Conservation (phyloP, 2,113 vertebrate genomes). For the Mungos mungo region DNA sequence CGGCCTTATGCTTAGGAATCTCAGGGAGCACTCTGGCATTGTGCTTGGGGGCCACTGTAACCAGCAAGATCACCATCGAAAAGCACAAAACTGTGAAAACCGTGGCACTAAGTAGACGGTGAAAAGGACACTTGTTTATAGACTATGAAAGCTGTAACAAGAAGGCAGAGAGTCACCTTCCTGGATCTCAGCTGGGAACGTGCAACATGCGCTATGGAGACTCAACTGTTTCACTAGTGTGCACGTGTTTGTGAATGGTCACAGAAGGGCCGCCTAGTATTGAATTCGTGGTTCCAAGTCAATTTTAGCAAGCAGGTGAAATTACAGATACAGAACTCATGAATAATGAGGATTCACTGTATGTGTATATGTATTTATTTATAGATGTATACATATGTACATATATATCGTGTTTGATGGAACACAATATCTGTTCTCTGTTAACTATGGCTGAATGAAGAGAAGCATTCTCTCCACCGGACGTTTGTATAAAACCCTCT, state of each 20-base stretch:
- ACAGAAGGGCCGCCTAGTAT: background rate
- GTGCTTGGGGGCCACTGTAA: background rate
- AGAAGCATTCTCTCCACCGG: background rate
- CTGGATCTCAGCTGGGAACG: background rate
- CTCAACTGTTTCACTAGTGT: background rate
- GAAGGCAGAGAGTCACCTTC: accelerated
- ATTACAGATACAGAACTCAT: background rate
- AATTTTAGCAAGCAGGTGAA: background rate
- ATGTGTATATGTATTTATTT: background rate
- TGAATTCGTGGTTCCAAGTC: background rate
- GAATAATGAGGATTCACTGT: background rate
- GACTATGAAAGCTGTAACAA: background rate
- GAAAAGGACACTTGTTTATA: background rate
- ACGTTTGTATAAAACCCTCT: background rate
- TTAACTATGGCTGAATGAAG: background rate
- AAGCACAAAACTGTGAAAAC: constrained; percentile 50
- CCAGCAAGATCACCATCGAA: background rate
- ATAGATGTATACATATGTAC: background rate
- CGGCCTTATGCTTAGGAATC: background rate
- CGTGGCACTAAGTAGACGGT: background rate
- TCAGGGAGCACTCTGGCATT: background rate
- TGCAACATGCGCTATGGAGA: background rate
- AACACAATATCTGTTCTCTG: background rate
- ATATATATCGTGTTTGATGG: background rate
- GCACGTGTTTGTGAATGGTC: background rate